Conservation (phyloP, 2,113 vertebrate species). For the Nycticryphes semicollaris region DNA sequence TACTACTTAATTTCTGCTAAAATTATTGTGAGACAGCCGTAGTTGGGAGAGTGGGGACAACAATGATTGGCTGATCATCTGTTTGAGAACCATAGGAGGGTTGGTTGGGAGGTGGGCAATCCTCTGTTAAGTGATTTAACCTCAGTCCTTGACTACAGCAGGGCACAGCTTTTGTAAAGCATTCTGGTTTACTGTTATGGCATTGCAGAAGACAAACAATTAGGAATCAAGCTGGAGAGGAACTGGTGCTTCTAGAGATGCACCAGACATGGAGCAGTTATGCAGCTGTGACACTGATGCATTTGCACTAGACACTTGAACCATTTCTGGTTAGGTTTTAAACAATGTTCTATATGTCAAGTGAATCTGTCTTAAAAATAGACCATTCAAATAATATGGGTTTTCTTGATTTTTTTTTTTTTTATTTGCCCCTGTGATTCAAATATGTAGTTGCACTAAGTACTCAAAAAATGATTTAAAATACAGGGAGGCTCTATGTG, state of each 20-base stretch:
- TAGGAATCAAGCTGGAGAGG: background rate
- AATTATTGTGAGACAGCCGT: background rate
- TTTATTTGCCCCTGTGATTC: background rate
- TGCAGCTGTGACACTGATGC: background rate
- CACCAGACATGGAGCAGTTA: background rate
- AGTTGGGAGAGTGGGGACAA: background rate
- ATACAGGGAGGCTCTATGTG: background rate
- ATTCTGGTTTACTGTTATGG: background rate
- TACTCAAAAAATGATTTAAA: background rate
- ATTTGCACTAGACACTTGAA: background rate
- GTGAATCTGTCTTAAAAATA: background rate
- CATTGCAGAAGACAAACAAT: background rate
- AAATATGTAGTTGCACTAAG: accelerated
- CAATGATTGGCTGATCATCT: background rate
- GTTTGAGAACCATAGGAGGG: background rate
- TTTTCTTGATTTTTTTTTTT: background rate
- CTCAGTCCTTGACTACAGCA: background rate
- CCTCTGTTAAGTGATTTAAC: background rate
- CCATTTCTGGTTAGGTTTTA: background rate
- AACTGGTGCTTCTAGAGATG: accelerated
- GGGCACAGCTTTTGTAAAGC: background rate
- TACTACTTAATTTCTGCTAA: background rate
- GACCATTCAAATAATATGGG: background rate
- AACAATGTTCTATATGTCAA: background rate
- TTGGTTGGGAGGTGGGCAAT: background rate